Conservation (phyloP, 2,113 vertebrate genomes). For the Cervus canadensis region DNA sequence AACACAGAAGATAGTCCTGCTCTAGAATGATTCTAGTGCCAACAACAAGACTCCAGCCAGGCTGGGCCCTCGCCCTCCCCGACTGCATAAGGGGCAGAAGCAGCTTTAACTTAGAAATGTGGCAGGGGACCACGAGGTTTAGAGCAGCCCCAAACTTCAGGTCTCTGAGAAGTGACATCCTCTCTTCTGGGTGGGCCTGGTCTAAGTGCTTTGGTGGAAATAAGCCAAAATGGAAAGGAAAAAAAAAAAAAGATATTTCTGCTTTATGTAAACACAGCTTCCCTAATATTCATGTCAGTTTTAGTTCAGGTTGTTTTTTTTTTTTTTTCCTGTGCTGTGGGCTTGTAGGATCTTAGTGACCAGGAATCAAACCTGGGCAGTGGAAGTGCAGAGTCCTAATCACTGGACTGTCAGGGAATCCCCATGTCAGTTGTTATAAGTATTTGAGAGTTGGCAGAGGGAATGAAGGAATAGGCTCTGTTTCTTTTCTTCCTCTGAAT, state of each 20-base stretch:
- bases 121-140: neutral
- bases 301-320: neutral
- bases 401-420: neutral
- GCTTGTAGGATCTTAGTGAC: neutral
- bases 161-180: neutral
- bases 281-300: fast-evolving
- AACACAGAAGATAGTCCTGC: neutral
- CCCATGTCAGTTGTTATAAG: fast-evolving
- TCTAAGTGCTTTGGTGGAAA: conserved; percentile 34
- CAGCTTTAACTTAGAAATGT: neutral
- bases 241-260: neutral
- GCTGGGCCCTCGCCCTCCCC: neutral
- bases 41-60: neutral
- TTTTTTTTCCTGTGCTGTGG: neutral
- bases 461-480: neutral
- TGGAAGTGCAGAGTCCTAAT: neutral
- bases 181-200: neutral
- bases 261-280: neutral
- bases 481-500: neutral
- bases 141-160: neutral
- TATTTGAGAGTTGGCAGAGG: neutral
- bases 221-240: neutral
- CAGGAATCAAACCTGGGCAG: neutral
- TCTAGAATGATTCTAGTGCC: neutral
- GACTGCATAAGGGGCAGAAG: neutral